Evolutionary conservation across 1,140 invertebrate genomes (phyloP), one percentile per base, ranked within the genome.

Genomic region (Aphidius ervi): DNA sequence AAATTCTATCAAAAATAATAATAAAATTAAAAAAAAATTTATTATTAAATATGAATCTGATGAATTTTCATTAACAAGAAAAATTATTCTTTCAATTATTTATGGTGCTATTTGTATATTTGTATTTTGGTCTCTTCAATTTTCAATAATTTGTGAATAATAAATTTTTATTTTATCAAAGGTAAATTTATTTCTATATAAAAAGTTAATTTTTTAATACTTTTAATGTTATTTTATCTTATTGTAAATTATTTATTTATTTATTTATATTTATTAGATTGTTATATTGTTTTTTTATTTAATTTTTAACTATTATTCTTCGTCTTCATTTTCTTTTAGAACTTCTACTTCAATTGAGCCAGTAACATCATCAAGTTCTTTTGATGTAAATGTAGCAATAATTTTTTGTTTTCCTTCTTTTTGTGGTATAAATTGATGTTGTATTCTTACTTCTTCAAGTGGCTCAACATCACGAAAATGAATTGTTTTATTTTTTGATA

Each of bases 341-440:
- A 86, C 79, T n/a, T 80, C 76, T 4, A 85, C 68, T 0, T 63
- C 47, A 39, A 81, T 80, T 0, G 85, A 83, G 48, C 87, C 88
- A 10, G 81, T 85, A 57, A 89, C 84, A 59, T 89, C 87, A 9
- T 84, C 78, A 2, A 89, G 76, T 69, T 88, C 81, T 31, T 72
- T 83, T 0, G 87, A 88, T 39, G 83, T 82, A 73, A 88, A 89
- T 40, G 84, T 87, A 0, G 82, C 86, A 5, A 89, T 80, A 46
- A 88, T 76, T 63, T 81, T 82, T 43, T 82, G 80, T 57, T 79
- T 71, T 45, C 85, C 85, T 6, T 72, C 56, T 47, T 72, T 72
- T 58, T 75, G 73, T 6, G 86, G 85, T 9, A 82, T 78, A 9
- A 88, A 74, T 5, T 82, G 78, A 52, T 84, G 71, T 46, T 84